Evolutionary conservation across 2,797 vertebrate genomes (phyloP).

Genomic region (Craterocephalus amniculus): DNA sequence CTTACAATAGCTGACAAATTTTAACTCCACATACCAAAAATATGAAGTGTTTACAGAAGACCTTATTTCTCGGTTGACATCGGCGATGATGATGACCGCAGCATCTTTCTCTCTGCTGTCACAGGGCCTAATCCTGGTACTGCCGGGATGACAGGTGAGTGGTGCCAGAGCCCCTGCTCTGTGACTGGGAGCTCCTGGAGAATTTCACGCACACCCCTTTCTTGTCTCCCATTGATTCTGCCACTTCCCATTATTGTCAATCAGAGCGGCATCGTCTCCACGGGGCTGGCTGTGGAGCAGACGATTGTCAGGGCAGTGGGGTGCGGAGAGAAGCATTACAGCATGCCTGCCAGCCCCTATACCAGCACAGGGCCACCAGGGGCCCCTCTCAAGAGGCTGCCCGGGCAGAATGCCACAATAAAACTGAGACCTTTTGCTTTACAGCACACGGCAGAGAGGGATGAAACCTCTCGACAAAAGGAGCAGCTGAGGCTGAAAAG

Average conservation of each 20-base stretch:
- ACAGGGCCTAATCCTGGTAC: constrained; percentile 68
- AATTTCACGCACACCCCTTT: constrained; percentile 73
- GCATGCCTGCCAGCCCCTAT: constrained; percentile 59
- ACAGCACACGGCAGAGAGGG: constrained; percentile 50
- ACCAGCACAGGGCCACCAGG: constrained; percentile 48
- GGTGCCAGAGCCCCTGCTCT: constrained; percentile 73
- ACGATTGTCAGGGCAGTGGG: constrained; percentile 65
- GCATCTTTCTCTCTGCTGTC: constrained; percentile 71
- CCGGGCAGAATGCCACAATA: constrained; percentile 68
- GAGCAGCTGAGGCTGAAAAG: constrained; percentile 64
- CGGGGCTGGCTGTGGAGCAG: constrained; percentile 59
- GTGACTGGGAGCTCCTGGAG: constrained; percentile 77
- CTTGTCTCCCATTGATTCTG: constrained; percentile 84
- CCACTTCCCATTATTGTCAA: constrained; percentile 87
- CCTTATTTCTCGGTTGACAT: constrained; percentile 68
- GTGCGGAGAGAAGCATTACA: constrained; percentile 56
- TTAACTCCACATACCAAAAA: constrained; percentile 14
- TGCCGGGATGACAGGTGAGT: constrained; percentile 81
- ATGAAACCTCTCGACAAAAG: constrained; percentile 61
- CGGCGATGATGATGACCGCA: constrained; percentile 48
- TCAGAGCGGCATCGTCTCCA: constrained; percentile 73
- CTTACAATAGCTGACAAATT: background rate
- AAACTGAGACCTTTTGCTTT: constrained; percentile 64
- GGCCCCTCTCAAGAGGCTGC: constrained; percentile 56
- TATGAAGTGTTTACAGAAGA: constrained; percentile 40